These are phyloP conservation scores for Sesia apiformis DNA, from an alignment of 2,888 invertebrate species.

Conservation along the genomic window DNA sequence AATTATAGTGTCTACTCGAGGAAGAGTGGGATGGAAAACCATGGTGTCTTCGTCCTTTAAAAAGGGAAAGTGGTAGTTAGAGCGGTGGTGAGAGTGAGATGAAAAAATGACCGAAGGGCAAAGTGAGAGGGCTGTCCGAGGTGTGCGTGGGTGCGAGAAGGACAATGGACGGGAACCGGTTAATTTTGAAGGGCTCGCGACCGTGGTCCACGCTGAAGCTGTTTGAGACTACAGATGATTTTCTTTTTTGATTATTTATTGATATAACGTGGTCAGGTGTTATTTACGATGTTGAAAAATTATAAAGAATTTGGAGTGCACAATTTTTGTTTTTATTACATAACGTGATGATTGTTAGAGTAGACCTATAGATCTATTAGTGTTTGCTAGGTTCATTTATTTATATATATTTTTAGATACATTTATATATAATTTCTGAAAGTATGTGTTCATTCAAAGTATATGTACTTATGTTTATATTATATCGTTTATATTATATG, in stretches of 20 bases:
- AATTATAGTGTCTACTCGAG: conserved; percentile 12
- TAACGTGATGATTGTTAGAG: too few relatives aligned
- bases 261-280: conserved; percentile 30
- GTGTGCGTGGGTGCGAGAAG: conserved; percentile 18
- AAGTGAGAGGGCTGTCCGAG: conserved; percentile 30
- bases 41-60: conserved; percentile 70
- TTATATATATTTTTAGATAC: too few relatives aligned
- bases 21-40: conserved; percentile 22
- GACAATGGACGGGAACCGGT: conserved; percentile 52
- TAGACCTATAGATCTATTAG: too few relatives aligned
- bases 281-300: background rate
- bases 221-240: conserved; percentile 32
- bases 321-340: too few relatives aligned
- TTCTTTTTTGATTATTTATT: conserved; percentile 55
- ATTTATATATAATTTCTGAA: too few relatives aligned
- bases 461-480: too few relatives aligned
- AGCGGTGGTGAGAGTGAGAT: conserved; percentile 68
- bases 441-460: too few relatives aligned
- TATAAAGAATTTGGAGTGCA: too few relatives aligned
- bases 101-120: conserved; percentile 64
- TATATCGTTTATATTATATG: too few relatives aligned
- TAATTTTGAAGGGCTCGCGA: conserved; percentile 68
- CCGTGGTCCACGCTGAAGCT: conserved; percentile 52
- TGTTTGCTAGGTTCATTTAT: too few relatives aligned
- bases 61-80: conserved; percentile 71